Percentiles rank a stretch among this genome's conserved stretches.
Conservation (phyloP, 2,888 invertebrate genomes). For the Sesamia inferens region DNA sequence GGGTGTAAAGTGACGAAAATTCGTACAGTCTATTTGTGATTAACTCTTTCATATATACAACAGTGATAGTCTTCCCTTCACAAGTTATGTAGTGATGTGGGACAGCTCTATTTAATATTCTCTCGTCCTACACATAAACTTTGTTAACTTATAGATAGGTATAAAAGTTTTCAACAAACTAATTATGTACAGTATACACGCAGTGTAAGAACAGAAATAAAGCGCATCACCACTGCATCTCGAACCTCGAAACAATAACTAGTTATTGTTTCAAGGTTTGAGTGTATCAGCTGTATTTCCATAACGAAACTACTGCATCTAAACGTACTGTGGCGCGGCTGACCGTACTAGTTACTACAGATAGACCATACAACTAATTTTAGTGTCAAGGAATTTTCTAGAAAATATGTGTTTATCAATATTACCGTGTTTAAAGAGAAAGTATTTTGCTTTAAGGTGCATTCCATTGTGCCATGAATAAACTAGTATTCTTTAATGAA, state of each 20-base stretch:
- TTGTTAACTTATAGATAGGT: neutral
- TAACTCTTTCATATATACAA: neutral
- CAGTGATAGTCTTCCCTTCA: neutral
- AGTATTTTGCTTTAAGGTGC: constrained; percentile 33
- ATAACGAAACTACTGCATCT: neutral
- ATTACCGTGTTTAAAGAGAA: constrained; percentile 42
- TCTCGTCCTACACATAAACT: neutral
- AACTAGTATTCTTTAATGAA: constrained; percentile 1
- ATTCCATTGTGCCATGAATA: neutral
- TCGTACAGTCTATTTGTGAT: neutral
- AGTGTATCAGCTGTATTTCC: neutral
- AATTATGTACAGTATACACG: constrained; percentile 12
- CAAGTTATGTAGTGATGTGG: constrained; percentile 2
- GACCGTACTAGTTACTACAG: neutral
- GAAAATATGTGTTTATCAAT: constrained; percentile 44
- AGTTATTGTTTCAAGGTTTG: constrained; percentile 1
- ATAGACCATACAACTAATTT: constrained; percentile 27
- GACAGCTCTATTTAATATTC: constrained; percentile 2
- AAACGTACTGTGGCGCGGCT: neutral
- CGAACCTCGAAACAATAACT: too few relatives aligned
- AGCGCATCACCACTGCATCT: neutral
- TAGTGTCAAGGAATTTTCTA: constrained; percentile 44
- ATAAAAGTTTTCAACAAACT: constrained; percentile 1
- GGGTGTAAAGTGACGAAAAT: neutral
- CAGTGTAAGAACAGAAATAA: neutral